Base-by-base conservation (phyloP, 2,113 vertebrate species). In the Zingel zingel region DNA sequence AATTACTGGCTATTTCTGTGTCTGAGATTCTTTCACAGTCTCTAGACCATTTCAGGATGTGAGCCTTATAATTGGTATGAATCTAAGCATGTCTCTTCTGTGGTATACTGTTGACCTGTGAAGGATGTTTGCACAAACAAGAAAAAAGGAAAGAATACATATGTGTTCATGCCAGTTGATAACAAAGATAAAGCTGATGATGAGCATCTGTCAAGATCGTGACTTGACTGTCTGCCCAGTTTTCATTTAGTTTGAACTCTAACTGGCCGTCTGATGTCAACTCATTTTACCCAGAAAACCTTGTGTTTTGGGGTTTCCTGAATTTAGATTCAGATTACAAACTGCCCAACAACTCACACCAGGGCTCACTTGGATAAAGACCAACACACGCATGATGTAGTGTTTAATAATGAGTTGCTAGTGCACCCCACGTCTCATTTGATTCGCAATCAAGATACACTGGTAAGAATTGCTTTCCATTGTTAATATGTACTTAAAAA, bases 141-240 rank as follows among this genome's bases (percentile, higher is more conserved):
- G 36, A 39, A 39, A 4, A 39, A 39, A 39, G 1, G 1, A 39
- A 39, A 10, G 36, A 39, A 9, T 39, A 39, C 36, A 10, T 1
- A 36, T n/a, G 36, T 36, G 36, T 36, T 8, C 7, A 36, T 57
- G 23, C 12, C 51, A 16, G 50, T 64, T 54, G 12, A 30, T 33
- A 72, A 30, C 33, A 43, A 62, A 67, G 19, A 25, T 43, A 48
- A 50, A 33, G 45, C 53, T 43, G 43, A n/a, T 65, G 23, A 7
- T 14, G 16, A 67, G 43, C n/a, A 47, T 65, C 63, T 16, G 12
- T 64, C 1, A 1, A 10, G n/a, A 27, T 27, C 3, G 3, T n/a
- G n/a, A 74, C 48, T 62, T 63, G 73, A 74, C 30, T 30, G 45
- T 45, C 59, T 43, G 51, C 74, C 59, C 50, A n/a, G 27, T 5